Conservation (phyloP, 2,113 vertebrate genomes). For the Herpetotheres cachinnans region DNA sequence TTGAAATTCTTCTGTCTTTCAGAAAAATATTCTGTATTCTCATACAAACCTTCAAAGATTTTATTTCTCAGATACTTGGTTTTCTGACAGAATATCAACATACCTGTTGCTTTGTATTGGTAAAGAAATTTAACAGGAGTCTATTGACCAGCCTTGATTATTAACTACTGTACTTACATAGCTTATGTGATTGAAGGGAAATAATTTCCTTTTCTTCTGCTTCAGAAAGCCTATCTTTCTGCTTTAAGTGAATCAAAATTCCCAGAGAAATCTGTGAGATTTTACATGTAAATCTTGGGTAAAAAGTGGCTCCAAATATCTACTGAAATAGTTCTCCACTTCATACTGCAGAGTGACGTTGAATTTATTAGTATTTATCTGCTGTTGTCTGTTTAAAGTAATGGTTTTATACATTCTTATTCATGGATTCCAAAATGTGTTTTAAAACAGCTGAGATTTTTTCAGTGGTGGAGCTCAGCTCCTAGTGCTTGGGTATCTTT, state of each 20-base stretch:
- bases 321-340: not conserved
- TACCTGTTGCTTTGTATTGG: not conserved
- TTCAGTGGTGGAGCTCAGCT: not conserved
- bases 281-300: not conserved
- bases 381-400: not conserved
- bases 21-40: not conserved
- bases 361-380: not conserved
- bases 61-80: not conserved
- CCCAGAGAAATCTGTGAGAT: not conserved
- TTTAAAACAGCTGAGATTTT: not conserved
- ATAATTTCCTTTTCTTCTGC: not conserved
- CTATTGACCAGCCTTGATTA: not conserved
- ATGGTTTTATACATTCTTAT: not conserved
- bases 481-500: not conserved
- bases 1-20: not conserved
- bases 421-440: not conserved
- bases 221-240: not conserved
- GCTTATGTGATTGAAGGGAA: not conserved
- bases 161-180: not conserved
- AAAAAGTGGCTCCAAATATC: not conserved
- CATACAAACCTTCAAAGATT: not conserved
- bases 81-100: not conserved
- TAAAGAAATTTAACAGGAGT: not conserved
- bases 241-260: not conserved
- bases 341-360: not conserved